These are phyloP conservation scores for Prolemur simus DNA, from an alignment of 2,113 vertebrate species.

Conservation along the genomic window DNA sequence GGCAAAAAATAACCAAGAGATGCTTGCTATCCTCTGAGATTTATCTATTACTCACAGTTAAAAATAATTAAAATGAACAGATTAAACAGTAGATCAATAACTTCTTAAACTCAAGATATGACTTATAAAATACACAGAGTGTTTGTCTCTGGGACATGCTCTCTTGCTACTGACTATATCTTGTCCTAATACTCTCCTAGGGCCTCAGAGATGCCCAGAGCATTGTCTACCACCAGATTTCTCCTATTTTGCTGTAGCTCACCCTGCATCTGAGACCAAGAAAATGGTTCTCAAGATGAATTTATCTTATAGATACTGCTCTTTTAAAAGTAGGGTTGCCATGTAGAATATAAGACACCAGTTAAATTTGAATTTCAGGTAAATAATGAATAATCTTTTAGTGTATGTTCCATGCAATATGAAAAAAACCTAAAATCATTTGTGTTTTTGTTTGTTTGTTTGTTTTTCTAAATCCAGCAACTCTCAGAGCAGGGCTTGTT, in stretches of 20 bases:
- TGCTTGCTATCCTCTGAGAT: neutral
- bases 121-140: neutral
- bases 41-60: slow-evolving; percentile 29
- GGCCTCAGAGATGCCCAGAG: neutral
- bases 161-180: neutral
- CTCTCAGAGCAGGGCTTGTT: neutral
- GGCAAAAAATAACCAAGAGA: neutral
- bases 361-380: slow-evolving; percentile 41
- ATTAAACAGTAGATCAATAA: slow-evolving; percentile 38
- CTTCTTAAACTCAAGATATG: slow-evolving; percentile 41
- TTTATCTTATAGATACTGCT: neutral
- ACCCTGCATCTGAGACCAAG: neutral
- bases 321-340: neutral
- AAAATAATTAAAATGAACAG: neutral
- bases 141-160: neutral
- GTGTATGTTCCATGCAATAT: neutral
- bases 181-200: too few relatives aligned
- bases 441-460: neutral
- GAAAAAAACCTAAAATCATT: neutral
- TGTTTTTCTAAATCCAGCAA: neutral
- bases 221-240: neutral
- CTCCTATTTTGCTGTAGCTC: neutral
- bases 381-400: neutral
- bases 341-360: neutral
- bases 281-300: neutral